A percentile compares a stretch with the other conserved stretches of the same genome.
phyloP scores from a whole-genome alignment of 2,113 vertebrate genomes.

The Ceuthmochares aereus region DNA sequence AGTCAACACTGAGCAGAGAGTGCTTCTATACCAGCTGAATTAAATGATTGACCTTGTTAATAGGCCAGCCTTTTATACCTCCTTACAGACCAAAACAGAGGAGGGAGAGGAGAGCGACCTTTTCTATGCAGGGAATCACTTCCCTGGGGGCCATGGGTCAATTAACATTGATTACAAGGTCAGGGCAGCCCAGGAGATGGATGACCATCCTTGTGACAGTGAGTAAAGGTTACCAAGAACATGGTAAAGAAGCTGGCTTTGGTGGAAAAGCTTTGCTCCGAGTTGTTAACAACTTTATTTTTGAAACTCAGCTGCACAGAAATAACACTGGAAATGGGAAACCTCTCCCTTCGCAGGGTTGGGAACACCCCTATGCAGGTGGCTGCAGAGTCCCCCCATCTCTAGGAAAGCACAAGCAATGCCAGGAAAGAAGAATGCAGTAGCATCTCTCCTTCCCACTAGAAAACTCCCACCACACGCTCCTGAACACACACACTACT shows the following conservation, averaged over 20 bases:
- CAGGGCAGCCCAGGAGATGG: background rate
- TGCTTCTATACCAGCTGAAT: background rate
- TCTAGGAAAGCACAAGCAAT: background rate
- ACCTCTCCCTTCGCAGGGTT: background rate
- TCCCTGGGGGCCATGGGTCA: background rate
- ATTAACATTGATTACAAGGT: constrained; percentile 14
- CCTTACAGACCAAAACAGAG: background rate
- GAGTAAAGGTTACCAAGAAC: background rate
- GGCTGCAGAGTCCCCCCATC: background rate
- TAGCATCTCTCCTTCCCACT: background rate
- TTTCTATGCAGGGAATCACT: background rate
- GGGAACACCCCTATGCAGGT: no score
- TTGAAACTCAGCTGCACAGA: background rate
- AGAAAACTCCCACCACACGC: background rate
- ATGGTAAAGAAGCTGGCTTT: background rate
- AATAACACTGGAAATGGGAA: background rate
- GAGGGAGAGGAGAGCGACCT: background rate
- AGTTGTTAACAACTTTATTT: background rate
- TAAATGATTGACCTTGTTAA: constrained; percentile 25
- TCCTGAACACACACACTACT: background rate
- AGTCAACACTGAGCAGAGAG: accelerated
- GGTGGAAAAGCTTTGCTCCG: background rate
- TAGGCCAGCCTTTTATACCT: background rate
- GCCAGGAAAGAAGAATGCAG: background rate
- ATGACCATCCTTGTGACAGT: background rate